Evolutionary conservation across 2,888 invertebrate species (phyloP).

Genomic region (Aleiodes testaceus): DNA sequence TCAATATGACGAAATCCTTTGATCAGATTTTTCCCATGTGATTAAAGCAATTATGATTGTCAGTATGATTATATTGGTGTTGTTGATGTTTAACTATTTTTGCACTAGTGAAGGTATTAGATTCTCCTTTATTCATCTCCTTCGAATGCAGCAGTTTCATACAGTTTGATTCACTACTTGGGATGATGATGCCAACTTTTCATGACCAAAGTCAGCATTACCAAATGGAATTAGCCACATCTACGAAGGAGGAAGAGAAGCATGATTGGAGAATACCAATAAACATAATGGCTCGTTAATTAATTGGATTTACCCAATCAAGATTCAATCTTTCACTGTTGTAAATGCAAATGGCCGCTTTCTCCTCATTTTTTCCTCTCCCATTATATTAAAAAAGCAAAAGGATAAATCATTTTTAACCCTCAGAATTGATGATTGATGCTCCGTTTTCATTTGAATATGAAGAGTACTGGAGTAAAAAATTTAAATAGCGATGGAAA

Average conservation of each 20-base stretch:
- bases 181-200: no score
- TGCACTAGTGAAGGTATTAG: no score
- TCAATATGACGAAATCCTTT: no score
- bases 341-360: constrained; percentile 65
- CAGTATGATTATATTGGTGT: no score
- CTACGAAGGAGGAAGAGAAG: neutral
- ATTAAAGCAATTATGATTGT: no score
- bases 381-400: neutral
- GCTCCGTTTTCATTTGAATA: neutral
- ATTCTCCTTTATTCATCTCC: no score
- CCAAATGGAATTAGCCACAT: no score
- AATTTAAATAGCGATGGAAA: constrained; percentile 12
- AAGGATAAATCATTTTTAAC: neutral
- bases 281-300: constrained; percentile 67
- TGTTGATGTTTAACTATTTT: no score
- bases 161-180: no score
- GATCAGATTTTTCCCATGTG: no score
- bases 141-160: no score
- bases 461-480: neutral
- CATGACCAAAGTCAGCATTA: no score
- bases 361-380: neutral
- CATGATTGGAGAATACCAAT: constrained; percentile 52
- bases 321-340: constrained; percentile 68
- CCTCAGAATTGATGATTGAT: constrained; percentile 10
- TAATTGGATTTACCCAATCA: constrained; percentile 68